Evolutionary conservation across 2,888 invertebrate genomes (phyloP), one percentile per base, ranked within the genome.

Genomic region (Toxonevra muliebris): DNA sequence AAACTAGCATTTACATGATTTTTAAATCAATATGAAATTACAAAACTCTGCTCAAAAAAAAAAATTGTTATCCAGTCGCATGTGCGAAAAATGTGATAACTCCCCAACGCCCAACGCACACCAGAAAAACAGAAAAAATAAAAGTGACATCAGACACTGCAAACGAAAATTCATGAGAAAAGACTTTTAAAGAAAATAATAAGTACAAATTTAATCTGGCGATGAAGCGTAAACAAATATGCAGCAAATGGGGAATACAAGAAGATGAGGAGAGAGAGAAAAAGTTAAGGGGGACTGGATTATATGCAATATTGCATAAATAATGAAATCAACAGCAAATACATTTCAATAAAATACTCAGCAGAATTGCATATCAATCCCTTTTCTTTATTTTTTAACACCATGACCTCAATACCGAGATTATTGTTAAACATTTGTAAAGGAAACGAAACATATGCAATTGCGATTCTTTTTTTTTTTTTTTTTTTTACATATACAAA

Each of bases 221-320:
- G 41, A 30, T 64, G 48, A 64, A 64, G 55, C 58, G 64, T 50
- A 57, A 57, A 57, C 41, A 48, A 55, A 43, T 13, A 19, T 43
- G 15, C 15, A 30, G 17, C 13, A 59, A 50, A 54, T 15, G 19
- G 42, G 40, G n/a, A n/a, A n/a, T n/a, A n/a, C n/a, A n/a, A n/a
- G n/a, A n/a, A n/a, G n/a, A n/a, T 10, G 12, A n/a, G 57, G 57
- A 17, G 12, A 43, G 63, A 52, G 3, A 3, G 40, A 7, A 30
- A 30, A 30, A 30, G 30, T 7, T 2, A 7, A 30, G 2, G 7
- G 7, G 30, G 7, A 30, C 2, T 11, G 7, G 3, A 30, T 7
- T 7, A 30, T 30, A 30, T 30, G 30, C 3, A 30, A 30, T 30
- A 4, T 2, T 30, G 30, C 30, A 30, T 30, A 30, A 30, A 30